Evolutionary conservation across 2,797 vertebrate genomes (phyloP).

Genomic region (Ambastaia sidthimunki): DNA sequence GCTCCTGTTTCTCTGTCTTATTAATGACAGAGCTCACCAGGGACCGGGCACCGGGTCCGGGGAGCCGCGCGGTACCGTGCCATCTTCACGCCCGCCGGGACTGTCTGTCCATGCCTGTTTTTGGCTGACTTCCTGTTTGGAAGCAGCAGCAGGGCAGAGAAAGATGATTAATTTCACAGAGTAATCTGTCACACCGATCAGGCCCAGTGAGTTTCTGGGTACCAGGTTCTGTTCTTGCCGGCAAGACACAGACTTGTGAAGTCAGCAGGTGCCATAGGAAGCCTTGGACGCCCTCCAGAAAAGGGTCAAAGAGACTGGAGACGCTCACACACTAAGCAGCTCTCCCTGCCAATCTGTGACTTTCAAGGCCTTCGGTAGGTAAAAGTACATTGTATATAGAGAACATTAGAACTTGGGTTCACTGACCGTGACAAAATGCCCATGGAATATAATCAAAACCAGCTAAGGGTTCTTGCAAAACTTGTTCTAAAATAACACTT

Average conservation of each 20-base stretch:
- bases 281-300: conserved; percentile 76
- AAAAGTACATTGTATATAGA: neutral
- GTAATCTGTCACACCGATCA: conserved; percentile 72
- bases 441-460: neutral
- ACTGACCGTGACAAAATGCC: neutral
- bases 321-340: conserved; percentile 30
- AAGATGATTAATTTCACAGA: conserved; percentile 81
- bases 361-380: neutral
- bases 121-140: conserved; percentile 70
- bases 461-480: neutral
- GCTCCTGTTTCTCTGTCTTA: conserved; percentile 32
- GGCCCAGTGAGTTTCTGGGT: conserved; percentile 52
- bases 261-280: conserved; percentile 78
- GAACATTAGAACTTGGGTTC: neutral
- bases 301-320: conserved; percentile 67
- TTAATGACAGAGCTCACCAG: conserved; percentile 39
- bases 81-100: conserved; percentile 21
- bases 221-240: conserved; percentile 49
- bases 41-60: conserved; percentile 14
- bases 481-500: neutral
- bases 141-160: conserved; percentile 73
- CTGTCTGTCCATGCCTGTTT: conserved; percentile 59
- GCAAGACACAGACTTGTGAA: conserved; percentile 68
- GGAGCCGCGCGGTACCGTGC: neutral
- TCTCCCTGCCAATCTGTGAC: neutral